Evolutionary conservation across 2,113 vertebrate species (phyloP), one percentile per base, ranked within the genome.

Genomic region (Chionomys nivalis): DNA sequence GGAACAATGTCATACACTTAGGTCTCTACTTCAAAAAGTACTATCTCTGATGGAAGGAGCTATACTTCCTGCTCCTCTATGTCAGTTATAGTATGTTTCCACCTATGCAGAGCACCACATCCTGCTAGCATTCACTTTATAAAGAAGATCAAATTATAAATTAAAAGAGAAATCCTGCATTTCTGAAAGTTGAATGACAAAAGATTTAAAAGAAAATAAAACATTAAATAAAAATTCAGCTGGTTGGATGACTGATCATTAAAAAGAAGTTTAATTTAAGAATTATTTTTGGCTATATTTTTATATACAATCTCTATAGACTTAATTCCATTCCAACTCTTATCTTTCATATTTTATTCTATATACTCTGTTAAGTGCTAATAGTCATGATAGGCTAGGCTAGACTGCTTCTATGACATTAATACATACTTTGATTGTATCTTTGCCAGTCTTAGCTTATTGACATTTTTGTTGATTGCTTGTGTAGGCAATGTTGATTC

Each of bases 241-340:
- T 97, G 76, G 90, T 90, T 96, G 95, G 92, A 97, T 72, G 73
- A 93, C 24, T 95, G 94, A n/a, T 36, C 39, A 87, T 47, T 93
- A 77, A 93, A 93, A 94, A 86, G 92, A 92, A 95, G 72, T 55
- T 75, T 91, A 97, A 96, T 89, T 97, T 66, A 93, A 72, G 63
- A 93, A 96, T 91, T 66, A 66, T 89, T 94, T 95, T 91, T 97
- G 91, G 87, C 90, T 95, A 63, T 86, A 87, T 97, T 95, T 97
- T 93, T 65, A 96, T 93, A 68, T 91, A 31, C 7, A 83, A 7
- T 63, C 55, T 83, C n/a, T 86, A 86, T 14, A 87, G 87, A 91
- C 95, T 93, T 85, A 92, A 92, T 92, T 97, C 49, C 55, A 61
- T 77, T 95, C 8, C n/a, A 73, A 24, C 33, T 95, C 81, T 76